Base-by-base conservation (phyloP, 2,113 vertebrate genomes). In the Xyrauchen texanus region DNA sequence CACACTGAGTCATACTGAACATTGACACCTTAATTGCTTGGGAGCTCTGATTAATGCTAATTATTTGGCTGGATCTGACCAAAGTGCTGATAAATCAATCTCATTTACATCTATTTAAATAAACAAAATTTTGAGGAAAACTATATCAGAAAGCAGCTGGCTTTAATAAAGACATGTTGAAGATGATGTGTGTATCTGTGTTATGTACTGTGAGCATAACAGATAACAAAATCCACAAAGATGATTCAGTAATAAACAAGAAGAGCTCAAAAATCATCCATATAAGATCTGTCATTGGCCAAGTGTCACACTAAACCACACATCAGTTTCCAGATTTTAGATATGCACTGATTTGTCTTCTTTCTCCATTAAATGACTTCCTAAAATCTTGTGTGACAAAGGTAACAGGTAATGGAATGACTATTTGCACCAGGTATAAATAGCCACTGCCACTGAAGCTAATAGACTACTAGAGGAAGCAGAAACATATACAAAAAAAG, bases 41-140 rank as follows among this genome's bases (percentile, higher is more conserved):
- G 46, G 12, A 12, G 12, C n/a, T 61, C 55, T n/a, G 21, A 34
- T 34, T 34, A 34, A 34, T 34, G 21, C 21, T 34, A 1, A 34
- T 34, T 34, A 1, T 34, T 34, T 34, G 21, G 21, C 21, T 34
- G 21, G 21, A 34, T 34, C 21, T 58, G 55, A 15, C 42, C 42
- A 45, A 57, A 79, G 8, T 49, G 46, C 8, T 12, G 46, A 47
- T 8, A 34, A 67, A 65, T 67, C 71, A 45, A 51, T 75, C 46
- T 4, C 10, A 13, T 67, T 68, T 46, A 21, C 46, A 75, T 66
- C 0, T 45, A 51, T 74, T 74, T 61, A 58, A 13, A 67, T 62
- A 16, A 16, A 72, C 45, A 9, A 60, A 16, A 63, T 9, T 7
- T 46, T 12, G n/a, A 58, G 21, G 57, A 73, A 49, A 49, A 8